These are phyloP conservation scores for Notoglanidium macrostoma DNA, from an alignment of 2,797 vertebrate species.

Conservation along the genomic window DNA sequence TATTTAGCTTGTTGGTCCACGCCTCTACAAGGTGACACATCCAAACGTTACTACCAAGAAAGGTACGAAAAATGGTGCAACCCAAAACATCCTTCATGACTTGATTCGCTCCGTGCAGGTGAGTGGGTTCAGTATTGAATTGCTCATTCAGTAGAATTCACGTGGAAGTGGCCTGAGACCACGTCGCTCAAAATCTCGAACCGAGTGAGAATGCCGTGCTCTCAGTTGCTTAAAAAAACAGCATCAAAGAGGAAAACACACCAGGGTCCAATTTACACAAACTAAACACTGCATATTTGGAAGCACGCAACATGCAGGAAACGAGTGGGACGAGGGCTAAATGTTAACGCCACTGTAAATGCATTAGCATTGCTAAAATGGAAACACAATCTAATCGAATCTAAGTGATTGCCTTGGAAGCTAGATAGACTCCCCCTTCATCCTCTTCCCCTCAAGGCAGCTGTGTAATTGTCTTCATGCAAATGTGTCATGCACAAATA, in stretches of 20 bases:
- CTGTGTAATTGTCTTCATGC: conserved; percentile 65
- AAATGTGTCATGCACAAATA: conserved; percentile 57
- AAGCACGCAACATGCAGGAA: not conserved
- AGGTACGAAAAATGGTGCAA: not conserved
- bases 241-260: not conserved
- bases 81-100: not conserved
- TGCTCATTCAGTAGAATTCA: not conserved
- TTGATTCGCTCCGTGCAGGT: not conserved
- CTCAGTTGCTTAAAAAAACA: not conserved
- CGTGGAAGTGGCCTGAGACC: not conserved
- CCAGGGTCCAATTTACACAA: not conserved
- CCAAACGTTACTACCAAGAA: not conserved
- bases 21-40: not conserved
- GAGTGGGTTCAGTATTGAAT: not conserved
- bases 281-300: not conserved
- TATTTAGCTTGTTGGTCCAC: not conserved
- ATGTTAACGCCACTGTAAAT: conserved; percentile 5
- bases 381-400: conserved; percentile 27
- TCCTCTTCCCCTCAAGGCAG: conserved; percentile 43
- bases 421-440: not conserved
- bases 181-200: not conserved
- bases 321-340: not conserved
- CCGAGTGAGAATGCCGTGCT: not conserved
- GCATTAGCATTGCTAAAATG: conserved; percentile 6
- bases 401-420: conserved; percentile 4